Evolutionary conservation across 2,888 invertebrate genomes (phyloP).

Genomic region (Bellardia bayeri): DNA sequence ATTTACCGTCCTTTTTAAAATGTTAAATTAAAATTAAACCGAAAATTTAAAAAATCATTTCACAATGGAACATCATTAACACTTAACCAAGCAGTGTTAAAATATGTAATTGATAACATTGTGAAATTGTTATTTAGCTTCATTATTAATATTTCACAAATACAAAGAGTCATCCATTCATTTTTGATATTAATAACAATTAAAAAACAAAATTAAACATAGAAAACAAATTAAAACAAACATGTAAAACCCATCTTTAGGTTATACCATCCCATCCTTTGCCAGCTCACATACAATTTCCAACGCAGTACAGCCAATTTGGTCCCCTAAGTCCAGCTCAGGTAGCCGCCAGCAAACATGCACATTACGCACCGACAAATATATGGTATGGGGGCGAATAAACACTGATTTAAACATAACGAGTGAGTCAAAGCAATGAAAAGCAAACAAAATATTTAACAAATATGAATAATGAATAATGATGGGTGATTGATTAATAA

Average conservation of each 20-base stretch:
- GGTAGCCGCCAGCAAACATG: conserved; percentile 84
- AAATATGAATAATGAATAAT: not conserved
- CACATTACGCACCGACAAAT: conserved; percentile 84
- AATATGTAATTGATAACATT: no score
- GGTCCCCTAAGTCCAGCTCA: conserved; percentile 84
- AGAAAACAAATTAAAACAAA: conserved; percentile 20
- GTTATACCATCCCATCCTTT: conserved; percentile 89
- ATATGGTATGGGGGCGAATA: conserved; percentile 85
- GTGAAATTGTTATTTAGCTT: no score
- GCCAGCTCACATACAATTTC: conserved; percentile 93
- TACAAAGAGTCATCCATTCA: not conserved
- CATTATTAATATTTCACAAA: no score
- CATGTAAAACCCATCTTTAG: conserved; percentile 78
- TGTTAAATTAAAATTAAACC: no score
- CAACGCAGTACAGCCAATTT: conserved; percentile 87
- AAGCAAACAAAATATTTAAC: conserved; percentile 34
- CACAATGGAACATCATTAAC: no score
- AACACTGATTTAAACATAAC: conserved; percentile 80
- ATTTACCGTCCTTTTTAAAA: no score
- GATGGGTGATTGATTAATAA: not conserved
- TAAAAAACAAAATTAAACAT: conserved; percentile 12
- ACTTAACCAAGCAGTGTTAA: no score
- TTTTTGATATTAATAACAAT: conserved; percentile 27
- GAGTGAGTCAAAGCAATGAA: conserved; percentile 79
- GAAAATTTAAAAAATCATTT: no score